Evolutionary conservation across 2,888 invertebrate species (phyloP), one percentile per base, ranked within the genome.

Genomic region (Rhamnusium bicolor): DNA sequence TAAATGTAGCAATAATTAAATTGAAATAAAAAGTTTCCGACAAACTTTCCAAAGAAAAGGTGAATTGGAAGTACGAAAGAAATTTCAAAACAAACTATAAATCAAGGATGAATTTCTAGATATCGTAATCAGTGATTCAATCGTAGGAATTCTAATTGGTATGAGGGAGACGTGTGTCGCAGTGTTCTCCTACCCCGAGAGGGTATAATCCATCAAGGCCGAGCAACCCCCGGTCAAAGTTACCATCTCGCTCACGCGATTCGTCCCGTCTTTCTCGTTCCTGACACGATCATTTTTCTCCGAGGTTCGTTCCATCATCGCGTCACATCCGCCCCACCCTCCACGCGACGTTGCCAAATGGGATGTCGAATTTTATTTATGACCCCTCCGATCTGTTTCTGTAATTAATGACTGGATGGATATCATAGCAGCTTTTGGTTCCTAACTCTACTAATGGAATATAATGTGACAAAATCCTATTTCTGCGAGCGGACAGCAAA

Each of bases 291-390:
- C 92, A 92, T 92, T 92, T 92, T 92, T 92, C 92, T 92, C 91
- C 91, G 85, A 90, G 91, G 91, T 91, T 89, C 92, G 92, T 91
- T 92, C 92, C 92, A 92, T 92, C 92, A 92, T 92, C 92, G 91
- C 92, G 92, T 92, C 92, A 92, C 91, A 91, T 90, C 90, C 88
- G 88, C 89, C 89, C 89, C 91, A 90, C 90, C 90, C 90, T 89
- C 90, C 84, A 89, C 90, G 87, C 87, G 87, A 88, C 88, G 88
- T 88, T 88, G 88, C 88, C 88, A 88, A 88, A 88, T 88, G 88
- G 87, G 86, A 87, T 86, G 88, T 88, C 88, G 87, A 88, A 87
- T 89, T 88, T 89, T 88, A 89, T 88, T 88, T 88, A 88, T 89
- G 87, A 84, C 85, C 86, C 84, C 85, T 85, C 84, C 87, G 86